A percentile compares a stretch with the other conserved stretches of the same genome.
phyloP scores from a whole-genome alignment of 2,888 invertebrate species.

The Globia sparganii region DNA sequence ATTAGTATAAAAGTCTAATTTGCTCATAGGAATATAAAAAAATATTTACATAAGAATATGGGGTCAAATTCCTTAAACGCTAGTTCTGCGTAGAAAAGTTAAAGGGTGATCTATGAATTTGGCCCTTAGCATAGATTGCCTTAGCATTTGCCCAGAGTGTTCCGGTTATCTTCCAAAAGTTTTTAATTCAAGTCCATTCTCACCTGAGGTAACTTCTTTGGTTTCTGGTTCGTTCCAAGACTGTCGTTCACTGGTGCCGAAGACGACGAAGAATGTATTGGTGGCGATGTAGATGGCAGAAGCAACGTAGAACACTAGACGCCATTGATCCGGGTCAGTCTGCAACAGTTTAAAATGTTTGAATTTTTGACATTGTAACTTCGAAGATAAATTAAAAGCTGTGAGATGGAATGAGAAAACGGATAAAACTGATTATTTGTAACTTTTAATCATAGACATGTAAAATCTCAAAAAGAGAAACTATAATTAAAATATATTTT shows the following conservation, averaged over 20 bases:
- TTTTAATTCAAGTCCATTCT: background rate
- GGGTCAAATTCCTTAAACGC: background rate
- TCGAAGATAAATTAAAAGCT: background rate
- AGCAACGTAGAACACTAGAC: constrained; percentile 93
- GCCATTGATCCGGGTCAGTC: constrained; percentile 92
- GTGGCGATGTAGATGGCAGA: constrained; percentile 92
- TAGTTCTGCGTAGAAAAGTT: background rate
- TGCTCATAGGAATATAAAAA: background rate
- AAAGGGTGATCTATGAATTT: background rate
- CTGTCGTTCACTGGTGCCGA: constrained; percentile 92
- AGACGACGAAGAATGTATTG: constrained; percentile 92
- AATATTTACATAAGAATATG: background rate
- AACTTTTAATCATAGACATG: background rate
- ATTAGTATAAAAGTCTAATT: background rate
- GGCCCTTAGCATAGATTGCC: no score
- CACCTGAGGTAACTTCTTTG: constrained; percentile 37
- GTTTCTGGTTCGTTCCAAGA: constrained; percentile 91
- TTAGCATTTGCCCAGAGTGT: no score
- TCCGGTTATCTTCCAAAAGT: background rate
- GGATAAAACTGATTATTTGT: background rate
- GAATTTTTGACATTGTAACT: background rate
- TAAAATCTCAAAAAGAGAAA: no score
- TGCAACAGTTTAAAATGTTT: background rate
- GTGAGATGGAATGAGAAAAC: background rate
- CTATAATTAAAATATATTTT: background rate